Conservation (phyloP, 2,113 vertebrate species). For the Equus quagga region DNA sequence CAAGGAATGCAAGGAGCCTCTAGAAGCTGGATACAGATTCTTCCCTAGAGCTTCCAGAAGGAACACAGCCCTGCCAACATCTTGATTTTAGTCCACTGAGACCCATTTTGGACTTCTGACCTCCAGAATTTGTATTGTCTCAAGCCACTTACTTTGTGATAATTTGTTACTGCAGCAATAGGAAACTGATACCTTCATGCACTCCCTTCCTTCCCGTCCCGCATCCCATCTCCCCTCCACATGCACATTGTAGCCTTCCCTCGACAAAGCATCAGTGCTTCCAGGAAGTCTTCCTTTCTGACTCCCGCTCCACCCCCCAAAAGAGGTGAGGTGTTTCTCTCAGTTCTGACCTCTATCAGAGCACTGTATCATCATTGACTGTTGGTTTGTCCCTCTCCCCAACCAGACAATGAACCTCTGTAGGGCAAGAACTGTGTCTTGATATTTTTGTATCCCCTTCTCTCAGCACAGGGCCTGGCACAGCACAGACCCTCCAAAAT, state of each 20-base stretch:
- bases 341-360: no score
- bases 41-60: neutral
- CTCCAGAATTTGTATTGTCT: neutral
- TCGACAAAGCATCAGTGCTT: neutral
- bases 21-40: neutral
- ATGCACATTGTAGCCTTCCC: neutral
- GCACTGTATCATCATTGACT: neutral
- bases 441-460: neutral
- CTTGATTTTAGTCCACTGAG: neutral
- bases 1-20: neutral
- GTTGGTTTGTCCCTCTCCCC: neutral
- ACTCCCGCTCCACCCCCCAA: neutral
- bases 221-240: neutral
- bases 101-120: neutral
- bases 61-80: neutral
- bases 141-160: neutral
- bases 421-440: neutral
- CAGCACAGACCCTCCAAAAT: neutral
- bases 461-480: neutral
- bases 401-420: neutral
- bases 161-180: neutral
- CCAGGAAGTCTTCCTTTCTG: neutral
- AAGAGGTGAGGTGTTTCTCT: neutral
- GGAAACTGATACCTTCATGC: neutral
- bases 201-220: neutral